Evolutionary conservation across 2,888 invertebrate species (phyloP).

Genomic region (Scelioninae gen. 1): DNA sequence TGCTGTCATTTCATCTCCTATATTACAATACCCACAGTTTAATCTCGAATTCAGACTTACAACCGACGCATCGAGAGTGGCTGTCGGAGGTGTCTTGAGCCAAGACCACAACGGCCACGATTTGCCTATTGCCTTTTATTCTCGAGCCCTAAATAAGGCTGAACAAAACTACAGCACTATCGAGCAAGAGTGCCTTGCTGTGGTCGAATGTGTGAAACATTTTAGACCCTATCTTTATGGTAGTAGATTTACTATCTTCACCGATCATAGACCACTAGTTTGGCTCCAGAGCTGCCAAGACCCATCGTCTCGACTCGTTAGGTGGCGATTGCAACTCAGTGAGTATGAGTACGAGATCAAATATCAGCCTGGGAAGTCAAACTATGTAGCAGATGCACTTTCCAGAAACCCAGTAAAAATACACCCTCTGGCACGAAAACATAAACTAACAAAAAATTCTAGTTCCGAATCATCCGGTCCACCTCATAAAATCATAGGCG

Average conservation of each 20-base stretch:
- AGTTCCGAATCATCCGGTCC: too few relatives aligned
- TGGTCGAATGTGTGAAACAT: slow-evolving; percentile 15
- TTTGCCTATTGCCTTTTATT: background rate
- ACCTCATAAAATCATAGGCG: too few relatives aligned
- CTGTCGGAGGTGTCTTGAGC: slow-evolving; percentile 45
- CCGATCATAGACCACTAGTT: slow-evolving; percentile 6
- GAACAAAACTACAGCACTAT: slow-evolving; percentile 10
- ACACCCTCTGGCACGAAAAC: too few relatives aligned
- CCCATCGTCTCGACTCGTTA: background rate
- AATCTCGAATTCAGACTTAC: slow-evolving; percentile 45
- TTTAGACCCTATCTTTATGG: slow-evolving; percentile 22
- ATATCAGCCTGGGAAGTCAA: slow-evolving; percentile 5
- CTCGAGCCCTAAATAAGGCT: background rate
- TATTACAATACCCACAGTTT: slow-evolving; percentile 62
- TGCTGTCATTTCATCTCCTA: slow-evolving; percentile 44
- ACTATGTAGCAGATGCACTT: background rate
- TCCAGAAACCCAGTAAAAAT: background rate
- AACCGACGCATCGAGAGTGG: slow-evolving; percentile 53
- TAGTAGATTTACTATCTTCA: background rate
- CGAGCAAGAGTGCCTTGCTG: slow-evolving; percentile 3
- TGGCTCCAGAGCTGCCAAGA: background rate
- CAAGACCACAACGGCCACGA: background rate
- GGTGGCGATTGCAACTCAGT: background rate
- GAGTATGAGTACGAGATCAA: slow-evolving; percentile 15
- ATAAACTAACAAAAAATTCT: too few relatives aligned